Evolutionary conservation across 2,797 vertebrate genomes (phyloP).

Genomic region (Alosa sapidissima): DNA sequence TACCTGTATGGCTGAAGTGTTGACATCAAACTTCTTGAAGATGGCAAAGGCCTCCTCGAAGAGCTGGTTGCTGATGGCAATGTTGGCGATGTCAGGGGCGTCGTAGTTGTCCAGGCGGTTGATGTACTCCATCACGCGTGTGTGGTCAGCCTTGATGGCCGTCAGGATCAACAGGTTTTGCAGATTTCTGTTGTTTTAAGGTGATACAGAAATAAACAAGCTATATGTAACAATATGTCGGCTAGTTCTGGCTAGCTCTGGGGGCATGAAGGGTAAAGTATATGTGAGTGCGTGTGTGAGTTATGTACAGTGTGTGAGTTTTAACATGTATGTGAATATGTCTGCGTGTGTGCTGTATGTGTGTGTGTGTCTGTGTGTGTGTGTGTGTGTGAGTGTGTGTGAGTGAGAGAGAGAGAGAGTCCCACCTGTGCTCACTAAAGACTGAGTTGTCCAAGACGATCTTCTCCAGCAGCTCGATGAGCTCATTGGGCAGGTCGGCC

Average conservation of each 20-base stretch:
- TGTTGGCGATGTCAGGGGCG: conserved; percentile 91
- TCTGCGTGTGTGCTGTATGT: no score
- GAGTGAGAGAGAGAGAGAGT: no score
- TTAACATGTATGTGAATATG: neutral
- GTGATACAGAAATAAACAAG: no score
- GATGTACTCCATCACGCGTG: conserved; percentile 94
- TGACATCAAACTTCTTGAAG: conserved; percentile 92
- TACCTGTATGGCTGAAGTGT: conserved; percentile 78
- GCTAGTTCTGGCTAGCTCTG: no score
- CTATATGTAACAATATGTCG: no score
- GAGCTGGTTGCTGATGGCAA: conserved; percentile 90
- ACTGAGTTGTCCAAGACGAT: conserved; percentile 98
- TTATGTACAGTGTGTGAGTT: neutral
- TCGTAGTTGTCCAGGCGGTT: conserved; percentile 93
- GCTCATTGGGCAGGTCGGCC: conserved; percentile 97
- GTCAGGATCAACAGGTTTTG: conserved; percentile 95
- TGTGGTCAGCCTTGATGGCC: conserved; percentile 91
- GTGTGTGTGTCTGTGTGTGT: no score
- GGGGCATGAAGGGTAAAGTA: no score
- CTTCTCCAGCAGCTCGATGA: conserved; percentile 97
- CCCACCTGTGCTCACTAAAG: conserved; percentile 80
- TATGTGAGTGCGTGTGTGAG: no score
- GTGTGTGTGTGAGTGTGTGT: no score
- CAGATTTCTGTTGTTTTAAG: conserved; percentile 79
- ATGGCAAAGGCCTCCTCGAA: conserved; percentile 95